Base-by-base conservation (phyloP, 2,888 invertebrate species). In the Spilarctia lutea region DNA sequence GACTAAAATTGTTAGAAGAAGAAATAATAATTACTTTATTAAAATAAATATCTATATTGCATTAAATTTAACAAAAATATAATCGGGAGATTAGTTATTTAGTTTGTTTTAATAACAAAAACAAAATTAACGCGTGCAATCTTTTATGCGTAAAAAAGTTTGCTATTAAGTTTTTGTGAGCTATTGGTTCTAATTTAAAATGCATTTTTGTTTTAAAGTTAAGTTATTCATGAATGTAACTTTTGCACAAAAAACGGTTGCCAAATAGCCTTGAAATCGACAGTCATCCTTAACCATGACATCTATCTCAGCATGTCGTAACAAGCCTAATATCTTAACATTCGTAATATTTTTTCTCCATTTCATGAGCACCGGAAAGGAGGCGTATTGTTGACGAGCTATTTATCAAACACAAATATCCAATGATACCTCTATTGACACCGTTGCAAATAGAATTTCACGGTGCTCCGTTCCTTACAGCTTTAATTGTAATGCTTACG, bases 341-440 rank as follows among this genome's bases (percentile, higher is more conserved):
- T 74, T 82, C 78, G 79, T 83, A 73, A 72, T 71, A 70, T 68
- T 76, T 85, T 85, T 84, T 82, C 76, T 75, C 48, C 71, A 65
- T 75, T 68, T 83, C 74, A 65, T 76, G 18, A 63, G 63, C 30
- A 89, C 89, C 88, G 91, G 88, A 91, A 91, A 91, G 80, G 82
- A 90, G 94, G 94, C 93, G 93, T 94, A 91, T 91, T 95, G 91
- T 95, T 94, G 92, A 89, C 88, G 88, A 79, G 87, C 91, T 88
- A 94, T 94, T 92, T 93, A 92, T 94, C 91, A 91, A 88, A 90
- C 85, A 90, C 87, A 91, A 92, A 92, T 89, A 89, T 86, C 89
- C 90, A 92, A 93, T 95, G 93, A 95, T 94, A 90, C 87, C 78
- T 90, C 91, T 91, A 93, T 94, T 94, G 90, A 91, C 80, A 84